A percentile compares a stretch with the other conserved stretches of the same genome.
These are phyloP conservation scores for Apodemia duryi DNA, from an alignment of 2,888 invertebrate species.

Conservation along the genomic window DNA sequence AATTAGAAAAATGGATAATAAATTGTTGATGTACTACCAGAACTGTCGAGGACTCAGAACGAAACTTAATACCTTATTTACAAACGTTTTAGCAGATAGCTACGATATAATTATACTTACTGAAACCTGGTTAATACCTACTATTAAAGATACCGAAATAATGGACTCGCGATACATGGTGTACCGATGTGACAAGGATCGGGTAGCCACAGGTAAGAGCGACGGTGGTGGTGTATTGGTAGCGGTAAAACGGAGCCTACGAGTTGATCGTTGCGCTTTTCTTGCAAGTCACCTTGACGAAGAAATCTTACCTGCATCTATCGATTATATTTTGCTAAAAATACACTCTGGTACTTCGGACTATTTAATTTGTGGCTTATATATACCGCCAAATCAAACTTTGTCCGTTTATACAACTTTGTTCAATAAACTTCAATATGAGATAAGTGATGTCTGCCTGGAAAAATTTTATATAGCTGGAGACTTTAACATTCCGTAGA, in stretches of 20 bases:
- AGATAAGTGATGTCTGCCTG: background rate
- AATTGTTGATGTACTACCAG: slow-evolving; percentile 21
- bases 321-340: slow-evolving; percentile 13
- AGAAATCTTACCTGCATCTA: background rate
- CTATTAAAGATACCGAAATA: slow-evolving; percentile 20
- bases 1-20: background rate
- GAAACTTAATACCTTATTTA: slow-evolving; percentile 22
- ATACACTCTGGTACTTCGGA: background rate
- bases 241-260: slow-evolving; percentile 15
- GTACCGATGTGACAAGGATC: slow-evolving; percentile 18
- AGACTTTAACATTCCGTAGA: background rate
- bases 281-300: background rate
- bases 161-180: slow-evolving; percentile 23
- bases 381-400: slow-evolving; percentile 16
- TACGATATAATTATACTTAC: slow-evolving; percentile 25
- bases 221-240: slow-evolving; percentile 22
- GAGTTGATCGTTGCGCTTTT: background rate
- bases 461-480: background rate
- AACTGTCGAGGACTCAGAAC: slow-evolving; percentile 23
- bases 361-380: slow-evolving; percentile 13
- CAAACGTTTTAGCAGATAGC: slow-evolving; percentile 19
- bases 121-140: slow-evolving; percentile 25
- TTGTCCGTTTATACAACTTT: slow-evolving; percentile 1
- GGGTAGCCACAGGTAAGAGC: background rate
- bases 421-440: background rate